A percentile compares a stretch with the other conserved stretches of the same genome.
Conservation (phyloP, 2,797 vertebrate species). For the Lagorchestes hirsutus region DNA sequence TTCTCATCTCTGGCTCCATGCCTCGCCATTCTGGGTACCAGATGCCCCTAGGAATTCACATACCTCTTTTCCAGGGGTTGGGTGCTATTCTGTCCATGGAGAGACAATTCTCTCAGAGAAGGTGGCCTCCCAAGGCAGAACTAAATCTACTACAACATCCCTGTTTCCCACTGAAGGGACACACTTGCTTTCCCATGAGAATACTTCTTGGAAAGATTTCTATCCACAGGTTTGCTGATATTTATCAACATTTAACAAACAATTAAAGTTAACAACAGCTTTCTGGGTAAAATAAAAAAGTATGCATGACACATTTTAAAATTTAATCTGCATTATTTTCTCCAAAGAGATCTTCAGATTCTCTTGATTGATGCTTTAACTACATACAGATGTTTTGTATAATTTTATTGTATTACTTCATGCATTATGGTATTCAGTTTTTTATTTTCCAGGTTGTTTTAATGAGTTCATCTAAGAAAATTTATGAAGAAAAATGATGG, state of each 20-base stretch:
- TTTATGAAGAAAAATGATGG: neutral
- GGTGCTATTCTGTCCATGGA: neutral
- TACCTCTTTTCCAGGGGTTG: neutral
- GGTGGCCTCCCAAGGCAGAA: neutral
- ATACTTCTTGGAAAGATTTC: neutral
- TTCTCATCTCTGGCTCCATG: neutral
- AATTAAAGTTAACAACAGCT: neutral
- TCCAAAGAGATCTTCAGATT: neutral
- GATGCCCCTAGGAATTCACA: neutral
- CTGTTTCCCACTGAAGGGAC: neutral
- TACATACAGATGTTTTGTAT: neutral
- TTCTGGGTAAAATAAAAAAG: neutral
- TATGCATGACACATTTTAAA: neutral
- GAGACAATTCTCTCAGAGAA: neutral
- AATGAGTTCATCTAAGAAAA: too few relatives aligned
- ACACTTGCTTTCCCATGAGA: neutral
- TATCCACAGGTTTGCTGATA: neutral
- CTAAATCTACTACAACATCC: neutral
- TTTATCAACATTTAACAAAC: too few relatives aligned
- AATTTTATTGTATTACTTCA: neutral
- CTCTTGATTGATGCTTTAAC: neutral
- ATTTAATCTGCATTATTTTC: neutral
- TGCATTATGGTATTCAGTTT: neutral
- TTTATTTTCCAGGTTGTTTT: neutral
- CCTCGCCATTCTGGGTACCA: neutral